Evolutionary conservation across 2,888 invertebrate species (phyloP), one percentile per base, ranked within the genome.

Genomic region (Nebria brevicollis): DNA sequence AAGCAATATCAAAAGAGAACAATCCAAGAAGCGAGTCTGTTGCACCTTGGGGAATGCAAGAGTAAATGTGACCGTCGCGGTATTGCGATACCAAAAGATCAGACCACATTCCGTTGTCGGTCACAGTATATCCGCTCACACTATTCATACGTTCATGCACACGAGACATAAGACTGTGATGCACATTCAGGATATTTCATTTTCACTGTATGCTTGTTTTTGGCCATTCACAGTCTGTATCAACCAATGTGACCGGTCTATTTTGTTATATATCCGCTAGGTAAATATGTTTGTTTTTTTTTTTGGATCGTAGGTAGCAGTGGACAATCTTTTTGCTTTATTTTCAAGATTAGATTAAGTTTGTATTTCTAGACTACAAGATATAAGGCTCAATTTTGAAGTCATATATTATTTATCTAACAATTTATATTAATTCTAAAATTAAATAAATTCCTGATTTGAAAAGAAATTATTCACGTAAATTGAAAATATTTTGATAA

Each of bases 211-310:
- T 66, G 72, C 72, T 64, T 72, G 25, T 34, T 65, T 65, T 11
- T 10, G 11, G 20, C n/a, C n/a, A 54, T 64, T 72, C 74, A 79
- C 79, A 74, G 66, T 79, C 79, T 79, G 20, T 10, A 77, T 26
- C 64, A 54, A 66, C 7, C 66, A 34, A 64, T 66, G 80, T 54
- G 75, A 72, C 72, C 72, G 65, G 72, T 54, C 72, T 77, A 73
- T 80, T 80, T 80, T 75, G 80, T 80, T 72, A 72, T 64, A 80
- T 80, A 80, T 80, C 75, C 80, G 80, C 80, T 80, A 80, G 80
- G 80, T 80, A 80, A 75, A 80, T 80, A 80, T 54, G 64, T 75
- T 80, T 70, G 80, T 75, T 75, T 70, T 25, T 80, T 80, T 80
- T 66, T 66, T 20, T 13, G 66, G 6, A 20, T 68, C 26, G 15